Conservation (phyloP, 2,888 invertebrate genomes). For the Venusia cambrica region DNA sequence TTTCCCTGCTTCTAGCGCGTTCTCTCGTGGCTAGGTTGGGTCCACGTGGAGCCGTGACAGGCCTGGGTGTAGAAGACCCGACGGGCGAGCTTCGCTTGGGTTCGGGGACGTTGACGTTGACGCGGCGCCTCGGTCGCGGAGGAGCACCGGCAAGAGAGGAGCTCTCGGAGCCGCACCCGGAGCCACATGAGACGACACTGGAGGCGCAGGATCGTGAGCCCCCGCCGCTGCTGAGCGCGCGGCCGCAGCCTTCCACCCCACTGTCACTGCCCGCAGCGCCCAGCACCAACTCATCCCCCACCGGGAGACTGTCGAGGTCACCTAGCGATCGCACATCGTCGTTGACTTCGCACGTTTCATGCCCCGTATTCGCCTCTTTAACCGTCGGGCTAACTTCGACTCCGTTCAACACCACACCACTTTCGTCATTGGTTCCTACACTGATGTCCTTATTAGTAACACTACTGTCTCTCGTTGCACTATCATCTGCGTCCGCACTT, state of each 20-base stretch:
- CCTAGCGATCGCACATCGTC: constrained; percentile 69
- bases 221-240: constrained; percentile 85
- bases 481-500: constrained; percentile 39
- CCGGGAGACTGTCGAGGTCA: constrained; percentile 69
- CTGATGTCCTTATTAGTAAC: constrained; percentile 47
- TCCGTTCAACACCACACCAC: constrained; percentile 33
- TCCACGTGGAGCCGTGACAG: constrained; percentile 72
- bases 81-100: constrained; percentile 74
- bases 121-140: constrained; percentile 75
- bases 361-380: constrained; percentile 52
- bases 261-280: constrained; percentile 89
- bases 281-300: constrained; percentile 61
- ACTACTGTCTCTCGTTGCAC: constrained; percentile 33
- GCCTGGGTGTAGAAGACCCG: constrained; percentile 75
- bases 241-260: constrained; percentile 88
- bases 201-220: constrained; percentile 88
- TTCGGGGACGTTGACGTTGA: constrained; percentile 81
- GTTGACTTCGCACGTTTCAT: constrained; percentile 57
- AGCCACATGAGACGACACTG: constrained; percentile 88
- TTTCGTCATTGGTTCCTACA: constrained; percentile 35
- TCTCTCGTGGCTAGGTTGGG: constrained; percentile 78
- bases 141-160: constrained; percentile 84
- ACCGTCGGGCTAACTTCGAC: constrained; percentile 34
- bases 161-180: constrained; percentile 90
- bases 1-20: constrained; percentile 82